Base-by-base conservation (phyloP, 1,140 invertebrate genomes). In the Procambarus virginalis region DNA sequence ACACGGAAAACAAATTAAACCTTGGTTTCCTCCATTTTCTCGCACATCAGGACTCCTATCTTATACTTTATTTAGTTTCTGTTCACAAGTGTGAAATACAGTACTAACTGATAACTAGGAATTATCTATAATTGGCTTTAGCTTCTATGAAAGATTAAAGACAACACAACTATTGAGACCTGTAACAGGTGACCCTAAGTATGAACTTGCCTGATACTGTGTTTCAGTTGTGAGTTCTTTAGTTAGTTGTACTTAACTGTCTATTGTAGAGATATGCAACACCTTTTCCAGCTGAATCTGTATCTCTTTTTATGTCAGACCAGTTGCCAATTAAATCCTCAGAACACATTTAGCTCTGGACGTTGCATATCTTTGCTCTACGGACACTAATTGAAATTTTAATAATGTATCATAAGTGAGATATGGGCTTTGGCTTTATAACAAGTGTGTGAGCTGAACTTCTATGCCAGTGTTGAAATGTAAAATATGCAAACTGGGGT, bases 361-460 rank as follows among this genome's bases (percentile, higher is more conserved):
- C 2, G 70, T 75, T 85, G 70, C 83, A 76, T 85, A 76, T 76
- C 73, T 22, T 51, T 68, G 70, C 34, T 75, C 70, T 51, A 34
- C 45, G 20, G 70, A 76, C 83, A 85, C 17, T 49, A 64, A 22
- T 58, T 8, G 12, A 49, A 79, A 55, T 58, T 3, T 81, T 60
- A 70, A 49, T 55, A 51, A 12, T 70, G 51, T 34, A 70, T 51
- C 3, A 9, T 73, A 81, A 51, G n/a, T 81, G 45, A 34, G 34
- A 75, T 70, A 70, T 73, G 64, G 60, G 49, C 51, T 17, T 34
- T 51, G 49, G 60, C 78, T 75, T 88, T 12, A 49, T 22, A 73
- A 58, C 22, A 75, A 49, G 5, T 75, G 86, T 75, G 64, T 81
- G 78, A 82, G 68, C 64, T 81, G 68, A 88, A 75, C 85, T 87